Evolutionary conservation across 2,113 vertebrate species (phyloP), one percentile per base, ranked within the genome.

Genomic region (Gymnarchus niloticus): DNA sequence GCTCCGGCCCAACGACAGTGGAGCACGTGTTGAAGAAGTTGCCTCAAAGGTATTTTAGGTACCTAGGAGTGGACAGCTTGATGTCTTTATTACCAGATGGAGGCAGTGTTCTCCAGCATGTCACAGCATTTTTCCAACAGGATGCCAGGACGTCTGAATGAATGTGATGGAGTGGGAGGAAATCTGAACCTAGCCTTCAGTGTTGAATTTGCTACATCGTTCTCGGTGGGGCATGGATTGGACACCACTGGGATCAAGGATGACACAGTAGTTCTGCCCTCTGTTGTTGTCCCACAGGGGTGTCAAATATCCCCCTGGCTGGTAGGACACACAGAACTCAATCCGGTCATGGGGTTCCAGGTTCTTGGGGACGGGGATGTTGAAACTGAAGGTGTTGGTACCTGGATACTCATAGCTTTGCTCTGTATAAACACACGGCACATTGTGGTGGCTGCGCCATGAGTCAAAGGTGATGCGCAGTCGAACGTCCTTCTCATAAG

Each of bases 321-420:
- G 89, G 88, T 94, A 96, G 21, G 78, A 92, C 25, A 96, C 88
- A 83, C 95, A 96, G 87, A 96, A 94, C 87, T 95, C 94, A 0
- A 93, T 87, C 78, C 85, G 90, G 73, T 90, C 90, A 4, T 65
- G 90, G 37, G 91, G 92, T 41, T 92, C 90, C 0, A 90, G 0
- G 0, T 91, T 88, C 0, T 91, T 91, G 1, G 93, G 95, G 81
- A 96, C 81, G 0, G 86, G 23, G 0, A 94, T 85, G 57, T 92
- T 87, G 80, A 96, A 96, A 4, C 93, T 90, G 88, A 95, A 95
- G 86, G 92, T 87, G 87, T 96, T 94, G 0, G 90, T 93, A 85
- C 94, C 91, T 0, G 91, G 88, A 0, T 92, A 90, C 21, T 93
- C 89, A 0, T 93, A 94, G 0, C 89, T 88, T 0, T 93, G 90